Evolutionary conservation across 1,140 invertebrate genomes (phyloP).

Genomic region (Zaprionus davidi): DNA sequence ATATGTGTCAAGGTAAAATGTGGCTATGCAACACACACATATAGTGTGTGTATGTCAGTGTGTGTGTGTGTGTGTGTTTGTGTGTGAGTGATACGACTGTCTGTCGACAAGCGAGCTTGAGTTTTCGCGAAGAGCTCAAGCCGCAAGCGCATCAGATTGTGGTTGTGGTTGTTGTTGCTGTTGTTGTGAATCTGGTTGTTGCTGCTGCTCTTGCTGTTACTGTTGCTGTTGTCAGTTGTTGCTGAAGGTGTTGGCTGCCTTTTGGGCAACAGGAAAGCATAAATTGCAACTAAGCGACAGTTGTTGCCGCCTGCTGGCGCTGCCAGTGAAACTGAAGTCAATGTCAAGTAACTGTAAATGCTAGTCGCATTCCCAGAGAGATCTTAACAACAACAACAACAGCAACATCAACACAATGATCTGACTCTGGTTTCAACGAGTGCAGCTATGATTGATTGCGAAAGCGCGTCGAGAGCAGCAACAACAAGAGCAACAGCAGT

Average conservation of each 20-base stretch:
- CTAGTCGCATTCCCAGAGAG: slow-evolving; percentile 46
- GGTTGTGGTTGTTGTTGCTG: neutral
- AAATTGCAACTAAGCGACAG: slow-evolving; percentile 77
- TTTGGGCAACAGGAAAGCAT: slow-evolving; percentile 77
- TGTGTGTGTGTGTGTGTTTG: slow-evolving; percentile 4
- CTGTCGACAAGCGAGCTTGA: slow-evolving; percentile 59
- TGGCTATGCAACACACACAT: slow-evolving; percentile 28
- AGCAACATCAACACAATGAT: slow-evolving; percentile 33
- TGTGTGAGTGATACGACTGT: slow-evolving; percentile 27
- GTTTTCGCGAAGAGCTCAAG: slow-evolving; percentile 30
- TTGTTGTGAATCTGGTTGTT: neutral
- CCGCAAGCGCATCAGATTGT: slow-evolving; percentile 43
- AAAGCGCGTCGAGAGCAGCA: slow-evolving; percentile 16
- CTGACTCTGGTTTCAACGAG: slow-evolving; percentile 40
- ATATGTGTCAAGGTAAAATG: slow-evolving; percentile 79
- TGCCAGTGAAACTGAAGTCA: slow-evolving; percentile 52
- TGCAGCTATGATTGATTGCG: slow-evolving; percentile 73
- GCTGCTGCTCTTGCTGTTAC: neutral
- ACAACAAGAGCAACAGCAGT: slow-evolving; percentile 27
- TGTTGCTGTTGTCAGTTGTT: slow-evolving; percentile 17
- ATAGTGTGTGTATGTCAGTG: neutral
- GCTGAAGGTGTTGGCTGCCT: slow-evolving; percentile 47
- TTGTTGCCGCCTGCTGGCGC: slow-evolving; percentile 30
- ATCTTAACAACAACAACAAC: slow-evolving; percentile 31
- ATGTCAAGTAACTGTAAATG: slow-evolving; percentile 72